These are phyloP conservation scores for Cynaeus angustus DNA, from an alignment of 2,888 invertebrate species.

Conservation along the genomic window DNA sequence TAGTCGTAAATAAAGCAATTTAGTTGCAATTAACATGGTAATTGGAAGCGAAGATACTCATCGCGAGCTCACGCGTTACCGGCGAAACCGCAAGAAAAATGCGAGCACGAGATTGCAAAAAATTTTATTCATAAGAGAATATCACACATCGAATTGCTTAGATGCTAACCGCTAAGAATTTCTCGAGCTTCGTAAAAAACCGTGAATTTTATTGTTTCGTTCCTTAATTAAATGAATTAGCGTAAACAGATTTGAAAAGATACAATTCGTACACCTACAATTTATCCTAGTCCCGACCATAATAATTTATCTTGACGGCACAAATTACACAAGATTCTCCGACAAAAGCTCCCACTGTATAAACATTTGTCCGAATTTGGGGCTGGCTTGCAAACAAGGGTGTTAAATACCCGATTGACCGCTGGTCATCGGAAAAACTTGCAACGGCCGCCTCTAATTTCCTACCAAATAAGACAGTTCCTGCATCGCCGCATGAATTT, in stretches of 20 bases:
- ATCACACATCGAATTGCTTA: neutral
- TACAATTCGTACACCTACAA: too few species aligned
- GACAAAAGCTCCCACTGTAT: slow-evolving; percentile 53
- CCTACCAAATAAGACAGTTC: slow-evolving; percentile 58
- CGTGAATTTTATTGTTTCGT: too few species aligned
- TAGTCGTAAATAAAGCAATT: slow-evolving; percentile 54
- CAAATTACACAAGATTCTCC: slow-evolving; percentile 40
- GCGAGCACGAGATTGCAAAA: slow-evolving; percentile 2
- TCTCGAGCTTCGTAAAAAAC: too few species aligned
- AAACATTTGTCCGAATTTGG: slow-evolving; percentile 69
- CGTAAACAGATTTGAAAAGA: too few species aligned
- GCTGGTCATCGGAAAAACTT: slow-evolving; percentile 63
- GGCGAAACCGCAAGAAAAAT: slow-evolving; percentile 33
- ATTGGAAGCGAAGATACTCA: slow-evolving; percentile 52
- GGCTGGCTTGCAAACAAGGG: slow-evolving; percentile 70
- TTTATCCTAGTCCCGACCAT: neutral
- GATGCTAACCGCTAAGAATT: neutral
- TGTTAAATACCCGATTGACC: slow-evolving; percentile 70
- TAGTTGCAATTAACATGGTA: slow-evolving; percentile 55
- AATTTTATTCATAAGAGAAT: neutral
- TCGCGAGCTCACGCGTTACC: slow-evolving; percentile 31
- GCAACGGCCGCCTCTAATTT: slow-evolving; percentile 59
- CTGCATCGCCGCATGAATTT: neutral
- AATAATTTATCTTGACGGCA: slow-evolving; percentile 42
- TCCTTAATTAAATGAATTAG: too few species aligned